Base-by-base conservation (phyloP, 2,888 invertebrate species). In the Megastigmus dorsalis region DNA sequence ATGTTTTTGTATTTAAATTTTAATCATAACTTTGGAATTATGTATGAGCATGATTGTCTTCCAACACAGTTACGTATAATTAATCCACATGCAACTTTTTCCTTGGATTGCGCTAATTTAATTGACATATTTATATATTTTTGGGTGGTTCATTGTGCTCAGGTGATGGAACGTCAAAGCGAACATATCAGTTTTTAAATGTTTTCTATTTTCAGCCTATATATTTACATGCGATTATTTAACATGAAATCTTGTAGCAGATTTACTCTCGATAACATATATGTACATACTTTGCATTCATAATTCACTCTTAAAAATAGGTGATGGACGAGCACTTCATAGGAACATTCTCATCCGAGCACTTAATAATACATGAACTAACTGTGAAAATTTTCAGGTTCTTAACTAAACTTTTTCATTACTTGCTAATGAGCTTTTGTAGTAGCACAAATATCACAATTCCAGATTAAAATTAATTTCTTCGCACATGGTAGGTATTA, bases 111-210 rank as follows among this genome's bases (percentile, higher is more conserved):
- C 15, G 15, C n/a, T 54, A 66, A 66, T 54, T n/a, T 20, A 13
- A 54, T 54, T 54, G 15, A 66, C 28, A 48, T 36, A 28, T 45
- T 26, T 50, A 54, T 63, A 54, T 72, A 48, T 33, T 55, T 45
- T 18, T 62, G 63, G 60, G 66, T 76, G 62, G 30, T 65, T 66
- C 33, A 70, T 57, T 43, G 36, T 45, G 43, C 50, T 65, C 45
- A 74, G 76, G 76, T 77, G 76, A 71, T 74, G 76, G 76, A 77
- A 74, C 67, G 74, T 77, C 67, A 68, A 70, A 62, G 55, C 65
- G 54, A 76, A 59, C 55, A 73, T 62, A 55, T 48, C 18, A 57
- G 36, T 33, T 54, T 33, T 36, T 54, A 50, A 9, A 52, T 52
- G 9, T 76, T 74, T 76, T 73, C 23, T 76, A 54, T 73, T 72